Evolutionary conservation across 1,140 invertebrate genomes (phyloP).

Genomic region (Cotesia vestalis): DNA sequence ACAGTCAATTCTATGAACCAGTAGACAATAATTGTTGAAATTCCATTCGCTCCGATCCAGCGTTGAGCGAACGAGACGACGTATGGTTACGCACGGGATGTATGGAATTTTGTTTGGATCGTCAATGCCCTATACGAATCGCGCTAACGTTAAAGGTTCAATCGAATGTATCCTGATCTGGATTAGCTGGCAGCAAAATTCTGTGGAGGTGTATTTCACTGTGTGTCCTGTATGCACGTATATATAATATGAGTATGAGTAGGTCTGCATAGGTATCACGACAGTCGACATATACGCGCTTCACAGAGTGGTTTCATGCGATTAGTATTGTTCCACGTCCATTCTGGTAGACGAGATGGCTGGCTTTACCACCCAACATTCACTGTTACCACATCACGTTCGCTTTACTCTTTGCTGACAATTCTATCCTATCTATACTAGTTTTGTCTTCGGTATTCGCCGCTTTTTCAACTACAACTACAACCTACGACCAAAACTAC

Average conservation of each 20-base stretch:
- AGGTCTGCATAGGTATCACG: slow-evolving; percentile 25
- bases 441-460: neutral
- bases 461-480: no score
- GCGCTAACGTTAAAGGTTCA: slow-evolving; percentile 40
- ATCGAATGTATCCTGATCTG: slow-evolving; percentile 42
- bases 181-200: slow-evolving; percentile 36
- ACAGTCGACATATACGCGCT: slow-evolving; percentile 33
- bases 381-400: slow-evolving; percentile 39
- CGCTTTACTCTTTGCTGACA: slow-evolving; percentile 23
- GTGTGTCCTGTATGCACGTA: no score
- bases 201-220: neutral
- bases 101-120: slow-evolving; percentile 22
- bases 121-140: slow-evolving; percentile 1
- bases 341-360: slow-evolving; percentile 50
- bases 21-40: slow-evolving; percentile 12
- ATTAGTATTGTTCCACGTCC: slow-evolving; percentile 54
- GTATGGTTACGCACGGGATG: neutral
- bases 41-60: neutral
- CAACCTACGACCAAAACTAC: no score
- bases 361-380: slow-evolving; percentile 40
- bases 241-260: neutral
- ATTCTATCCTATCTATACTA: neutral
- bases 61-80: no score
- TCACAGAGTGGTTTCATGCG: slow-evolving; percentile 51
- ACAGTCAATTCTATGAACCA: neutral